Percentiles rank a stretch among this genome's conserved stretches.
These are phyloP conservation scores for Cherax quadricarinatus DNA, from an alignment of 1,140 invertebrate genomes.

Conservation along the genomic window DNA sequence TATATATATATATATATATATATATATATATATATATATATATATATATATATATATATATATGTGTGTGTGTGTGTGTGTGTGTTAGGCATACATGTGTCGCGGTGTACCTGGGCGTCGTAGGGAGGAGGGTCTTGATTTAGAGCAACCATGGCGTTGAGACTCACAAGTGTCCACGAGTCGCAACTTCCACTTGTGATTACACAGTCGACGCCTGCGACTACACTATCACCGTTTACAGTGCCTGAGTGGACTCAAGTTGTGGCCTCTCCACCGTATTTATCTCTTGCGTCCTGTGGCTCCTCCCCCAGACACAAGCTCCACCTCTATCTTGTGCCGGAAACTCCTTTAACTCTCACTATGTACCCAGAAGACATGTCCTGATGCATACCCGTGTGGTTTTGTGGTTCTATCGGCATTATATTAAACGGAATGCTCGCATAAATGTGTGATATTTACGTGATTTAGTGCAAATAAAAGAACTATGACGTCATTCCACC, in stretches of 20 bases:
- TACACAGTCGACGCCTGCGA: constrained; percentile 3
- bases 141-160: neutral
- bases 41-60: neutral
- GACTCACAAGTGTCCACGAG: neutral
- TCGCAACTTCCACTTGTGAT: neutral
- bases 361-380: neutral
- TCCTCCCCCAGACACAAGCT: neutral
- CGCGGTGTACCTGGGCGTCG: neutral
- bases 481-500: neutral
- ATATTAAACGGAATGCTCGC: neutral
- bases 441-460: neutral
- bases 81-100: neutral
- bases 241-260: constrained; percentile 10
- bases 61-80: neutral
- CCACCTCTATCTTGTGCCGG: neutral
- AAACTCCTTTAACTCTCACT: neutral
- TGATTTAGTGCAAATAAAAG: neutral
- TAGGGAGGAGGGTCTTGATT: neutral
- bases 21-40: neutral
- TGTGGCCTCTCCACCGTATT: neutral
- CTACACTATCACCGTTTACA: constrained; percentile 4
- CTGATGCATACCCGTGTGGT: neutral
- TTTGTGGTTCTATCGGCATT: neutral
- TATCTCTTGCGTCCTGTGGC: neutral
- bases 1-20: constrained; percentile 6